Evolutionary conservation across 2,888 invertebrate species (phyloP), one percentile per base, ranked within the genome.

Genomic region (Eristalis tenax): DNA sequence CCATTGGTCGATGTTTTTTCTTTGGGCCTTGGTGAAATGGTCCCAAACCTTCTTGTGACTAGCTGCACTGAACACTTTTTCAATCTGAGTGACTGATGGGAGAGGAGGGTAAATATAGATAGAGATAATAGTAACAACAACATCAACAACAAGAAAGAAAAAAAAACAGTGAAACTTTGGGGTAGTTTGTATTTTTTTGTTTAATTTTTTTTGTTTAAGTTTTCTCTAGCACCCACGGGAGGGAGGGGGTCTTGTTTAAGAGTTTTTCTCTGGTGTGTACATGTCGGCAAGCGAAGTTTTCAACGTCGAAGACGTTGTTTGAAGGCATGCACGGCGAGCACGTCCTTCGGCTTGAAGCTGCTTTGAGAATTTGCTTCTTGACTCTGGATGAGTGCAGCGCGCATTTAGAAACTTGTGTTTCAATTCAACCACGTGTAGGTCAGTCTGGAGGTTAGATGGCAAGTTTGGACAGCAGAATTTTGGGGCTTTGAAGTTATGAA

Each of bases 11-110:
- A 99, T 97, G 95, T 98, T 98, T 96, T 99, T 99, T 95, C 99
- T 95, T 94, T 99, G 99, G 91, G 98, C 97, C 95, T 99, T 99
- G 94, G 98, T 98, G 96, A 99, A 99, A 96, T 99, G 99, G 96
- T 99, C 99, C 99, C 99, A 99, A 94, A 98, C 98, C 94, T 98
- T 98, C 96, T 99, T 98, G 95, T 98, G 98, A 94, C 96, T 97
- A 93, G 98, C 98, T 92, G 98, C 97, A 94, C 95, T 95, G 95
- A 99, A 98, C 94, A 99, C 98, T 95, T 97, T 97, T 96, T 98
- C 98, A 95, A 99, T 98, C 96, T 98, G 98, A 96, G 97, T 97
- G 96, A 99, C 99, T 99, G 97, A 93, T 92, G 92, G 92, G 90
- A 89, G 89, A 90, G 89, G 90, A 90, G 90, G 90, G 90, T 90